phyloP scores from a whole-genome alignment of 2,113 vertebrate genomes.

The Hyaena hyaena region DNA sequence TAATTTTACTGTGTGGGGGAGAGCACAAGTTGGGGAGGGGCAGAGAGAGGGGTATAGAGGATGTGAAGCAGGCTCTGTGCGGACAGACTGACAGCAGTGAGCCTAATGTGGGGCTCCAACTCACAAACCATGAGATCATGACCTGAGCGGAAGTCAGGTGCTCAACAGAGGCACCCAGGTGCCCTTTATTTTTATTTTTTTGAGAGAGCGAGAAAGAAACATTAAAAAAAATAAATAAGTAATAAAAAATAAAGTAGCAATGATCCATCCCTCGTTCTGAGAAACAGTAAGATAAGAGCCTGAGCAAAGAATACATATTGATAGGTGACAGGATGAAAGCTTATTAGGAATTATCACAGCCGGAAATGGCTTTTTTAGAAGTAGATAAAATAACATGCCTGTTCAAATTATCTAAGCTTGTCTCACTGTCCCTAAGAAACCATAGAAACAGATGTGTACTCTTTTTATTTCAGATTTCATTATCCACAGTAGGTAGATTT shows the following conservation, averaged over 20 bases:
- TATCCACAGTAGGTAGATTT: constrained; percentile 63
- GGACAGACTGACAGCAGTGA: no score
- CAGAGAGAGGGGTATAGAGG: no score
- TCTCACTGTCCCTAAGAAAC: constrained; percentile 42
- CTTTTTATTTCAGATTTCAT: constrained; percentile 70
- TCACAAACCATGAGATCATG: no score
- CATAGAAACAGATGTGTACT: constrained; percentile 18
- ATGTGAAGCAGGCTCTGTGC: no score
- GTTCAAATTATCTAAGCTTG: constrained; percentile 28
- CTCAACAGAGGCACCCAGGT: no score
- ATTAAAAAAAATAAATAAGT: background rate
- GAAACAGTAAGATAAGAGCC: constrained; percentile 25
- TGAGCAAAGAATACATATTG: constrained; percentile 32
- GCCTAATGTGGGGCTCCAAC: no score
- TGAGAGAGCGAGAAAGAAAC: background rate
- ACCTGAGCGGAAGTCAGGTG: no score
- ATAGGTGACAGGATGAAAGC: constrained; percentile 39
- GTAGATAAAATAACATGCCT: constrained; percentile 50
- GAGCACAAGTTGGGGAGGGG: no score
- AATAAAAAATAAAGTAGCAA: background rate
- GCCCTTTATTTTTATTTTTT: no score
- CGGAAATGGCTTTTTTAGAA: constrained; percentile 52
- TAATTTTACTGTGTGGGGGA: no score
- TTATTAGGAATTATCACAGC: constrained; percentile 49
- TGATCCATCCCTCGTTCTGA: constrained; percentile 19